phyloP scores from a whole-genome alignment of 2,797 vertebrate genomes.

The Poeciliopsis turneri region DNA sequence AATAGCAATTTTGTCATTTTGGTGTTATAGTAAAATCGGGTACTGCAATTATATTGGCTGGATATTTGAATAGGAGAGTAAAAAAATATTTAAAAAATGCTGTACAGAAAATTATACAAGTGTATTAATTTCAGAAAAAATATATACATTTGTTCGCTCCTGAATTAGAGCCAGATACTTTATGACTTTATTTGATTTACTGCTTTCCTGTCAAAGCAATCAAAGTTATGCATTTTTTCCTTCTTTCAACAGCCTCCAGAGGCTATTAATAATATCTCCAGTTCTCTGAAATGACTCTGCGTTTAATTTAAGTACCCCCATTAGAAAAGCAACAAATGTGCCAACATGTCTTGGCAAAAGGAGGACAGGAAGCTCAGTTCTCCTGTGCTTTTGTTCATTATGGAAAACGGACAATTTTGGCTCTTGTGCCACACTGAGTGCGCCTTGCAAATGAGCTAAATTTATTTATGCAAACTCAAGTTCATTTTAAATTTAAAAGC shows the following conservation, averaged over 20 bases:
- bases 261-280: slow-evolving; percentile 43
- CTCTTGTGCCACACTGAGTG: slow-evolving; percentile 36
- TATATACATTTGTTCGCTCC: slow-evolving; percentile 20
- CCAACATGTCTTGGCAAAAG: slow-evolving; percentile 64
- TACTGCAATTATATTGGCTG: neutral
- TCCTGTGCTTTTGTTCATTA: slow-evolving; percentile 65
- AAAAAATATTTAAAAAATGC: slow-evolving; percentile 9
- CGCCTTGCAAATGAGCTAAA: slow-evolving; percentile 52
- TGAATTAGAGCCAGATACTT: slow-evolving; percentile 14
- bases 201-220: slow-evolving; percentile 28
- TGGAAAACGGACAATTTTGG: slow-evolving; percentile 61
- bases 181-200: slow-evolving; percentile 16
- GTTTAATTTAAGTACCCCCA: slow-evolving; percentile 56
- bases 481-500: slow-evolving; percentile 53
- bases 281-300: slow-evolving; percentile 56
- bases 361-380: slow-evolving; percentile 18
- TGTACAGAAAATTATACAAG: slow-evolving; percentile 2
- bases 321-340: slow-evolving; percentile 62
- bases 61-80: neutral
- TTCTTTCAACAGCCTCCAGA: slow-evolving; percentile 10
- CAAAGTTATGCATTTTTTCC: slow-evolving; percentile 37
- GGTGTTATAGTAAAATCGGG: neutral
- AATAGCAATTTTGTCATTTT: neutral
- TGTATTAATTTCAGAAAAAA: slow-evolving; percentile 42
- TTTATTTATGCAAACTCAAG: slow-evolving; percentile 67